Conservation (phyloP, 2,888 invertebrate genomes). For the Alentia gelatinosa region DNA sequence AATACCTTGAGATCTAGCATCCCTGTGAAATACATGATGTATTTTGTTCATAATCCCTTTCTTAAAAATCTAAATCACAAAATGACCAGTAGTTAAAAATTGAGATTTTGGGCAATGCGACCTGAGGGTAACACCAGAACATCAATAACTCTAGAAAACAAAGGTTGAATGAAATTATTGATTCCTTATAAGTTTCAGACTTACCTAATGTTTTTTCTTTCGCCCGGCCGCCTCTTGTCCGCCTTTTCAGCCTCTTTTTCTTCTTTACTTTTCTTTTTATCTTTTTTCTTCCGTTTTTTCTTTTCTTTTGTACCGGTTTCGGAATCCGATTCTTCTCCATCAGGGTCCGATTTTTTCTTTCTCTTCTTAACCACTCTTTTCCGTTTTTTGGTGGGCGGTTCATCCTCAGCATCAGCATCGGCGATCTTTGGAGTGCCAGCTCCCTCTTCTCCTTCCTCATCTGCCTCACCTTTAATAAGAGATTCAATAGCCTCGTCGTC, state of each 20-base stretch:
- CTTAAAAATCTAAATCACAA: too few relatives aligned
- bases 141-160: too few relatives aligned
- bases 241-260: slow-evolving; percentile 55
- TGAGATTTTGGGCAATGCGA: too few relatives aligned
- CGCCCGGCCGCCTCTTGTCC: slow-evolving; percentile 57
- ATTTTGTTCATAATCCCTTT: too few relatives aligned
- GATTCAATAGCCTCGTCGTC: slow-evolving; percentile 44
- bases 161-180: background rate
- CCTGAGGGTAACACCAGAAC: too few relatives aligned
- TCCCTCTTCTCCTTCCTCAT: slow-evolving; percentile 12
- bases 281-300: slow-evolving; percentile 58
- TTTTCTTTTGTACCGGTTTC: slow-evolving; percentile 21
- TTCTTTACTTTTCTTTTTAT: slow-evolving; percentile 40
- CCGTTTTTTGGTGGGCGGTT: background rate
- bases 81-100: too few relatives aligned
- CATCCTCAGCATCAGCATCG: background rate
- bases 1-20: too few relatives aligned
- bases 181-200: background rate
- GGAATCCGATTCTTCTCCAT: background rate
- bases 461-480: background rate
- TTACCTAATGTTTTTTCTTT: slow-evolving; percentile 67
- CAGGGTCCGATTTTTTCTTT: slow-evolving; percentile 35
- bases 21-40: too few relatives aligned
- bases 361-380: slow-evolving; percentile 49
- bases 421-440: background rate